Percentiles rank a stretch among this genome's conserved stretches.
Evolutionary conservation across 2,113 vertebrate genomes (phyloP).

Genomic region (Lophura nycthemera): DNA sequence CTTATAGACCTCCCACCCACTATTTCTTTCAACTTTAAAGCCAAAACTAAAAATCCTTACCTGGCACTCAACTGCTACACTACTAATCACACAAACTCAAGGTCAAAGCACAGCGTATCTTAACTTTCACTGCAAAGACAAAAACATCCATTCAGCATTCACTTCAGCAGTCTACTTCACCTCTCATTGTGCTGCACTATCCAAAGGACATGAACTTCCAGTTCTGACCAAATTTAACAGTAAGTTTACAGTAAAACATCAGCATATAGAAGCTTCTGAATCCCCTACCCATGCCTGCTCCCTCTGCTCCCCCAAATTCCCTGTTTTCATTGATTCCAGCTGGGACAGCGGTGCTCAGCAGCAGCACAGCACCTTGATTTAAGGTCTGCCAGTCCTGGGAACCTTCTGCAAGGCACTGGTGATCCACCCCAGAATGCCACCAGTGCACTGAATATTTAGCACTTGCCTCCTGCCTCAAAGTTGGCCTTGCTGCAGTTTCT

Average conservation of each 20-base stretch:
- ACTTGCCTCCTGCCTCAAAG: background rate
- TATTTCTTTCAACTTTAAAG: background rate
- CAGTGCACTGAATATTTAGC: accelerated
- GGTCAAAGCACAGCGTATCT: background rate
- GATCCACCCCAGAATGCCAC: background rate
- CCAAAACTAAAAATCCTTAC: background rate
- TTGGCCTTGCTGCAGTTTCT: background rate
- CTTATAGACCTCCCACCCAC: background rate
- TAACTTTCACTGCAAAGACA: background rate
- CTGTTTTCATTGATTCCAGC: background rate
- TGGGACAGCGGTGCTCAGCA: background rate
- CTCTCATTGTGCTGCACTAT: background rate
- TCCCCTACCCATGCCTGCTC: background rate
- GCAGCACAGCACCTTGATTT: background rate
- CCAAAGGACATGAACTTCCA: background rate
- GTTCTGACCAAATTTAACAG: accelerated
- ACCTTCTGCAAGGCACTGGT: background rate
- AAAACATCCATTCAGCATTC: background rate
- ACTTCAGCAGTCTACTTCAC: background rate
- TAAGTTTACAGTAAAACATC: background rate
- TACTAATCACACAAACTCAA: background rate
- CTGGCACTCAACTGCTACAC: background rate
- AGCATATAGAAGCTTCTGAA: background rate
- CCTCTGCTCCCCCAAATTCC: background rate
- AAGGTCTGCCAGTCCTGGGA: background rate